A percentile compares a stretch with the other conserved stretches of the same genome.
Evolutionary conservation across 2,888 invertebrate species (phyloP).

Genomic region (Melitaea athalia): DNA sequence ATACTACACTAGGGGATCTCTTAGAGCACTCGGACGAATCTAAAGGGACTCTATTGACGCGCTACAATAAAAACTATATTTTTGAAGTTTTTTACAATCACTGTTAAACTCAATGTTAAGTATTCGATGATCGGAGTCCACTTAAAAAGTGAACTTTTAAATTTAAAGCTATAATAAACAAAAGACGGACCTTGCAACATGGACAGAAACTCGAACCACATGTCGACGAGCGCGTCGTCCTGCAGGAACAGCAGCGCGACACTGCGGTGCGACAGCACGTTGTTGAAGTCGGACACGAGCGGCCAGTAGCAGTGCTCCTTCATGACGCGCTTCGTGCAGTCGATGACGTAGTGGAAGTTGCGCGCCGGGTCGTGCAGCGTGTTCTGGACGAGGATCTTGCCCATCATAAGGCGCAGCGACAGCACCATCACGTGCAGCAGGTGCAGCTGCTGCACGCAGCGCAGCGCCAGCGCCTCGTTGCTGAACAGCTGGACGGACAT

Average conservation of each 20-base stretch:
- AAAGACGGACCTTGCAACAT: conserved; percentile 92
- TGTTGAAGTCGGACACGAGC: conserved; percentile 97
- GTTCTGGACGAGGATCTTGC: conserved; percentile 93
- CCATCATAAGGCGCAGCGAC: conserved; percentile 96
- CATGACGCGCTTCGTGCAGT: conserved; percentile 95
- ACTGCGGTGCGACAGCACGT: conserved; percentile 95
- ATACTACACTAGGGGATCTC: too few species aligned
- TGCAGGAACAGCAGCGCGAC: conserved; percentile 95
- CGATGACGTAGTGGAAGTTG: conserved; percentile 95
- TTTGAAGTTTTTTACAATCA: too few species aligned
- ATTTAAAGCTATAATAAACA: not conserved
- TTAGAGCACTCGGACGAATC: too few species aligned
- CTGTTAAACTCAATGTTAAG: not conserved
- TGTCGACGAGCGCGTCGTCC: conserved; percentile 93
- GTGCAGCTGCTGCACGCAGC: conserved; percentile 95
- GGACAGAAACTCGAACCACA: conserved; percentile 97
- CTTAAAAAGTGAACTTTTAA: too few species aligned
- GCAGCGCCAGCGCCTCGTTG: conserved; percentile 93
- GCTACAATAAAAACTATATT: too few species aligned
- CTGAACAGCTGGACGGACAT: conserved; percentile 98
- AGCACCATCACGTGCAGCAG: conserved; percentile 95
- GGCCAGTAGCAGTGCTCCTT: conserved; percentile 99
- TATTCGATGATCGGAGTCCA: too few species aligned
- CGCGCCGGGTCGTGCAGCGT: conserved; percentile 90
- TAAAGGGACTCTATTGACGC: too few species aligned